Evolutionary conservation across 92 coral and sea anemone species (phyloP), one percentile per base, ranked within the genome.

Genomic region (Montipora capitata): DNA sequence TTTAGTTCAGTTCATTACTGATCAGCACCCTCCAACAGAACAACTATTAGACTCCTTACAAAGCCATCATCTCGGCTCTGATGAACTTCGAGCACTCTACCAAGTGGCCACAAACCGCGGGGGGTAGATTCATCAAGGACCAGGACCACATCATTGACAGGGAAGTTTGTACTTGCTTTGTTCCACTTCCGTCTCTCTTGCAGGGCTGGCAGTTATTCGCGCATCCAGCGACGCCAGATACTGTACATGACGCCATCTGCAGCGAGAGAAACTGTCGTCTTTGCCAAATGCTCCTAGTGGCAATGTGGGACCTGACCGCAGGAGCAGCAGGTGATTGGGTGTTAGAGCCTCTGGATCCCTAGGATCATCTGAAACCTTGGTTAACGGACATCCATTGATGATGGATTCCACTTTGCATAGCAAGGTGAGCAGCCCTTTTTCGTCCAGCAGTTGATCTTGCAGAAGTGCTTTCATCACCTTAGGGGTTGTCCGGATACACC

Each of bases 31-130:
- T 87, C 91, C 69, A 92, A 76, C 13, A 92, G 89, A 76, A 92
- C 85, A 81, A 83, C 85, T 58, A 83, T 92, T 49, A 82, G 75
- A 69, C 90, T 82, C 56, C 95, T 89, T 71, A 92, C 95, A 3
- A 77, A 76, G 45, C 90, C 95, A 44, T 92, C 92, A 49, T 72
- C 54, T 27, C 88, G 85, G 87, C 81, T 92, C 77, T 81, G 71
- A 61, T 79, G 69, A 14, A 92, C 90, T 13, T 88, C 95, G 14
- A 83, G 74, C 54, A 79, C 70, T 69, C 92, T 77, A 42, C 84
- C 93, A 16, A 92, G 92, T 68, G 92, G 95, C 95, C 95, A 92
- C 0, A 87, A 79, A 68, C 83, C n/a, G 10, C 90, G 83, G 5
- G 92, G 81, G 4, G 83, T 79, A 18, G 86, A 58, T 38, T 92